Evolutionary conservation across 2,113 vertebrate species (phyloP), one percentile per base, ranked within the genome.

Genomic region (Barbus barbus): DNA sequence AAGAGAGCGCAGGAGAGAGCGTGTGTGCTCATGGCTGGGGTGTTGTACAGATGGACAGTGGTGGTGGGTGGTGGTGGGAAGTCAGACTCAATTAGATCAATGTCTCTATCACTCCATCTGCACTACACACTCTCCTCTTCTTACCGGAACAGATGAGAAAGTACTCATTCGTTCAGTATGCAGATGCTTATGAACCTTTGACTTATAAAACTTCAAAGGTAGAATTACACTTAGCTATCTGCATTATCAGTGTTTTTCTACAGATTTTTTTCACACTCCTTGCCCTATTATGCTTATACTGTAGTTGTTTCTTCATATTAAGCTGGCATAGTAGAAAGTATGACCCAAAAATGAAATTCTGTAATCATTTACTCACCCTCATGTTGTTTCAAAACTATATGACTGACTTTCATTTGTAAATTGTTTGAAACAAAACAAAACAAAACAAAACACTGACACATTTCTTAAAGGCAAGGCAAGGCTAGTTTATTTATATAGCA

Each of bases 71-170:
- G 90, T 88, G 88, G 87, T 89, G 92, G 90, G 79, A 94, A 94
- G 94, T 94, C 94, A 93, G 91, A 93, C 92, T 93, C 90, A 87
- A 92, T 95, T 94, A 94, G 92, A 94, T 94, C 93, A 95, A 93
- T 33, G 83, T 93, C 93, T 94, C 90, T 91, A 92, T 94, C 91
- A 88, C 85, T 91, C 89, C 90, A 86, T 88, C 87, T 91, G 86
- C 89, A 91, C 84, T 85, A 84, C n/a, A 0, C 28, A 20, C 31
- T 11, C 75, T 76, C 28, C 53, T 67, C 76, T 82, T 60, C 76
- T 83, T 56, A 61, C 65, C 46, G 28, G 79, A 53, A 69, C 79
- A 71, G 65, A 82, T 82, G 79, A 53, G 46, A 71, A 71, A 51
- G 46, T 71, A 36, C 31, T 79, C 65, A 81, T 75, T 82, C 61